These are phyloP conservation scores for Maniola jurtina DNA, from an alignment of 1,140 invertebrate species.

Conservation along the genomic window DNA sequence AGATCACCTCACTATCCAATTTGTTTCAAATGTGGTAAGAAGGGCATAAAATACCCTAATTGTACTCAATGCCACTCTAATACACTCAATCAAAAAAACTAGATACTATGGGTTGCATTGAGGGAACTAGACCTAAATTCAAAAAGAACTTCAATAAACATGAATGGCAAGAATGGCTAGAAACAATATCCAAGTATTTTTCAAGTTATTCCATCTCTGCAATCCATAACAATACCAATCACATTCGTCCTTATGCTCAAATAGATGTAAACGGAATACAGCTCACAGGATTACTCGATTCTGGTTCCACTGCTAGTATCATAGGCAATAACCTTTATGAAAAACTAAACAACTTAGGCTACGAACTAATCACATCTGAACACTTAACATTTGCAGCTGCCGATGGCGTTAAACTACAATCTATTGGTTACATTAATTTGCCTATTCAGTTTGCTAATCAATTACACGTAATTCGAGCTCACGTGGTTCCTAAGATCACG, in stretches of 20 bases:
- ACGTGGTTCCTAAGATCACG: no score
- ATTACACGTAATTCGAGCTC: no score
- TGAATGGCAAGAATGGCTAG: not conserved
- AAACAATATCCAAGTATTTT: not conserved
- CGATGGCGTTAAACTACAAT: no score
- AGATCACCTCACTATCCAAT: not conserved
- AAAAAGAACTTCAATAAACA: not conserved
- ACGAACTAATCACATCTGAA: no score
- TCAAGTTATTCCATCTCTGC: not conserved
- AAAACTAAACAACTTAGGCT: no score
- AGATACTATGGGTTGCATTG: not conserved
- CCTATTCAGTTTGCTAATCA: no score
- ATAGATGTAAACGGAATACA: not conserved
- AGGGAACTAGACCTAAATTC: not conserved
- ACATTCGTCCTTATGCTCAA: not conserved
- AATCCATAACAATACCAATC: not conserved
- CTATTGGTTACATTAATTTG: no score
- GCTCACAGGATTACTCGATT: no score
- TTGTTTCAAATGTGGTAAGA: constrained; percentile 4
- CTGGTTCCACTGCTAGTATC: no score
- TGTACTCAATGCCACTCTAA: not conserved
- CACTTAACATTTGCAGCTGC: no score
- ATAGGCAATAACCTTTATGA: no score
- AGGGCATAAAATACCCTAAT: not conserved
- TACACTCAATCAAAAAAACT: not conserved